Conservation (phyloP, 2,888 invertebrate species). For the Yponomeuta evonymella region DNA sequence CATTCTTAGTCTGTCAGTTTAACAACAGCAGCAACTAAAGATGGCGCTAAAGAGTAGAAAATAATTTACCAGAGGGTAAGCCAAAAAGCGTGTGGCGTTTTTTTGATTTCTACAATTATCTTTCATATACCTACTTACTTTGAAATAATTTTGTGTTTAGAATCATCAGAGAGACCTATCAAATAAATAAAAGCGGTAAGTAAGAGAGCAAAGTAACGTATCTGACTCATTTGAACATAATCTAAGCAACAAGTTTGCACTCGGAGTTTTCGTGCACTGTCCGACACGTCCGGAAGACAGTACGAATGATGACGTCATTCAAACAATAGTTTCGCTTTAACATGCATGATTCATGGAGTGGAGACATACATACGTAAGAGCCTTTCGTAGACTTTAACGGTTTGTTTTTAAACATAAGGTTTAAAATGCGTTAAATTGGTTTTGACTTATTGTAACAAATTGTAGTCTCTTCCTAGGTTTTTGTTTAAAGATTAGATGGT, state of each 20-base stretch:
- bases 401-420: not conserved
- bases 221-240: not conserved
- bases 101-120: too few relatives aligned
- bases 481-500: not conserved
- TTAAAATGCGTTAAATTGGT: not conserved
- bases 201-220: not conserved
- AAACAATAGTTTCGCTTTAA: not conserved
- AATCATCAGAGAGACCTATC: too few relatives aligned
- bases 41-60: too few relatives aligned
- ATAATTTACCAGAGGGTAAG: too few relatives aligned
- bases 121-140: too few relatives aligned
- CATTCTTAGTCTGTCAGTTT: too few relatives aligned
- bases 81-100: too few relatives aligned
- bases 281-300: not conserved
- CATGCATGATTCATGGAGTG: not conserved
- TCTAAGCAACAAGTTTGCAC: not conserved
- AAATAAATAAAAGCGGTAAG: too few relatives aligned
- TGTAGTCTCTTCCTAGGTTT: not conserved
- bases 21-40: too few relatives aligned
- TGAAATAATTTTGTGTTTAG: too few relatives aligned
- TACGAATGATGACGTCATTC: not conserved
- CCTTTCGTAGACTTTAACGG: not conserved
- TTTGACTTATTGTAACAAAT: not conserved
- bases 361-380: not conserved
- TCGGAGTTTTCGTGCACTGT: not conserved